Evolutionary conservation across 1,140 invertebrate genomes (phyloP).

Genomic region (Melanaphis sacchari): DNA sequence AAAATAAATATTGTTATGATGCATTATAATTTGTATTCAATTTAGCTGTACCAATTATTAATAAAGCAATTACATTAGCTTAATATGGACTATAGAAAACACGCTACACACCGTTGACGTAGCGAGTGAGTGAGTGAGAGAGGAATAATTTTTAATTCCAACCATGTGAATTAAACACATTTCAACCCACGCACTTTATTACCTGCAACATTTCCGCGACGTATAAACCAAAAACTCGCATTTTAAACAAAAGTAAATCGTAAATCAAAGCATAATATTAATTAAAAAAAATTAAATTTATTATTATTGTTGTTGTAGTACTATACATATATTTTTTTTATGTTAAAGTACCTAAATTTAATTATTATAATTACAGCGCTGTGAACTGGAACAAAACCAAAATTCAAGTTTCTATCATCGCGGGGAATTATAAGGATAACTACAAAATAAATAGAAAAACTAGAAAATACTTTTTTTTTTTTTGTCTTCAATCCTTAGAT

Average conservation of each 20-base stretch:
- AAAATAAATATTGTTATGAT: background rate
- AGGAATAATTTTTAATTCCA: background rate
- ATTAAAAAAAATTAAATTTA: slow-evolving; percentile 21
- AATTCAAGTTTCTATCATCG: background rate
- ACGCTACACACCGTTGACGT: background rate
- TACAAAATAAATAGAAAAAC: background rate
- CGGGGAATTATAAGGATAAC: background rate
- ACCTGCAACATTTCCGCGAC: slow-evolving; percentile 19
- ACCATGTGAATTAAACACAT: slow-evolving; percentile 16
- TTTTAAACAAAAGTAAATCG: slow-evolving; percentile 28
- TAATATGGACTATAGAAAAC: background rate
- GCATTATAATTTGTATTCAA: slow-evolving; percentile 4
- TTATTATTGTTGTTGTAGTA: slow-evolving; percentile 1
- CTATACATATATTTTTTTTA: background rate
- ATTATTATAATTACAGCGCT: slow-evolving; percentile 30
- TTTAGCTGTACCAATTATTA: background rate
- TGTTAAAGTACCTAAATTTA: slow-evolving; percentile 9
- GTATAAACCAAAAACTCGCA: background rate
- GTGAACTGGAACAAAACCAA: slow-evolving; percentile 29
- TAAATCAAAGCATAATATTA: slow-evolving; percentile 27
- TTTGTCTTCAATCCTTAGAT: no score
- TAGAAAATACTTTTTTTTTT: background rate
- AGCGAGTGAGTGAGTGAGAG: no score
- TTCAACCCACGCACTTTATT: background rate
- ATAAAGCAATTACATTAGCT: slow-evolving; percentile 16